phyloP scores from a whole-genome alignment of 2,888 invertebrate genomes.

The Cordylochernes scorpioides region DNA sequence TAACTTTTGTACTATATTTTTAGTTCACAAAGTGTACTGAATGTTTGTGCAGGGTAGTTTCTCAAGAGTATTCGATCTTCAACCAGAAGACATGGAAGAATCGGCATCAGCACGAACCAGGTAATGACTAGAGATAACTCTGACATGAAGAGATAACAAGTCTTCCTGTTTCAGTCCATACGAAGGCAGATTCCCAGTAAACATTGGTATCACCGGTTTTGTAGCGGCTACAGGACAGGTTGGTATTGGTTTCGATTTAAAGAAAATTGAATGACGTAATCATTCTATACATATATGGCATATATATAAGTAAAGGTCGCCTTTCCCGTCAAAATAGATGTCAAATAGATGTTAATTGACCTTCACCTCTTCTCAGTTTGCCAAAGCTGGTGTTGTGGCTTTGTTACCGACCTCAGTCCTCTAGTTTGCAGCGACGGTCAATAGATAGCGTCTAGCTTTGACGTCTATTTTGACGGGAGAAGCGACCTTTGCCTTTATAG shows the following conservation, averaged over 20 bases:
- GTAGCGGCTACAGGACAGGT: conserved; percentile 87
- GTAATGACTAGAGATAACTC: too few relatives aligned
- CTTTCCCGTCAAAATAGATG: too few relatives aligned
- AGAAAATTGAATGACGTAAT: too few relatives aligned
- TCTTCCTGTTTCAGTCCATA: conserved; percentile 35
- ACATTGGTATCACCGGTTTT: conserved; percentile 77
- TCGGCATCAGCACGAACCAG: conserved; percentile 50
- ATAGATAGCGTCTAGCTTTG: too few relatives aligned
- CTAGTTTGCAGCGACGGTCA: too few relatives aligned
- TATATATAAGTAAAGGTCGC: background rate
- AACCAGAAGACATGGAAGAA: conserved; percentile 63
- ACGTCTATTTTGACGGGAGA: too few relatives aligned
- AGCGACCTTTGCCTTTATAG: too few relatives aligned
- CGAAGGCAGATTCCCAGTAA: conserved; percentile 76
- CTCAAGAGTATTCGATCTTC: conserved; percentile 74
- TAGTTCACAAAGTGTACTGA: too few relatives aligned
- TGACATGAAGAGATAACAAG: conserved; percentile 11
- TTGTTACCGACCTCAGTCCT: too few relatives aligned
- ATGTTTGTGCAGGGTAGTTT: conserved; percentile 41
- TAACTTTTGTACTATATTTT: too few relatives aligned
- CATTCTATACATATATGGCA: background rate
- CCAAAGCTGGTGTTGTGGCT: too few relatives aligned
- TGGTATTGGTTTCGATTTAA: conserved; percentile 19
- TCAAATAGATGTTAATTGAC: background rate
- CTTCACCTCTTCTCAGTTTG: too few relatives aligned